A percentile compares a stretch with the other conserved stretches of the same genome.
These are phyloP conservation scores for Corythornis leucogaster DNA, from an alignment of 2,797 vertebrate species.

Conservation along the genomic window DNA sequence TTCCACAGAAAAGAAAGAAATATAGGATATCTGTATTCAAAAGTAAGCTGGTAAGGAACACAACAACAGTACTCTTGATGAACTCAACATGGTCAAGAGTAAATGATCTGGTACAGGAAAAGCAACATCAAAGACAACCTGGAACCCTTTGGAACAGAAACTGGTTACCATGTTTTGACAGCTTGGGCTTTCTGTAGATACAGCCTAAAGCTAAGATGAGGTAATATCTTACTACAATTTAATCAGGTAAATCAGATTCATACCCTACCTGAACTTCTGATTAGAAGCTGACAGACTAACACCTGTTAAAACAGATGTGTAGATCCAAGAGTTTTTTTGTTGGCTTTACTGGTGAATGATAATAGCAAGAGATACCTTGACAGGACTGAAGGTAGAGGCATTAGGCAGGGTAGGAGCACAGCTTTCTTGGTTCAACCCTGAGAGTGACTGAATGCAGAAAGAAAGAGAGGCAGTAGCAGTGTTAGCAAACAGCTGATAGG, in stretches of 20 bases:
- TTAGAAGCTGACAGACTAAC: conserved; percentile 43
- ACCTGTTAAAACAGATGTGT: conserved; percentile 28
- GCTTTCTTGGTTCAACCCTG: conserved; percentile 77
- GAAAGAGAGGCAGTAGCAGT: conserved; percentile 58
- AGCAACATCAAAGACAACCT: conserved; percentile 18
- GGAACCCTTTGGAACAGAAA: neutral
- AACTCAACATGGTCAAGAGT: neutral
- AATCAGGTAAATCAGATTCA: conserved; percentile 2
- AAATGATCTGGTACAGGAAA: neutral
- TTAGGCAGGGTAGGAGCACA: conserved; percentile 73
- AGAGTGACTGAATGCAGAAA: conserved; percentile 76
- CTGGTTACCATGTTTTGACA: neutral
- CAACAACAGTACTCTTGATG: neutral
- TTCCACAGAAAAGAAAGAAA: neutral
- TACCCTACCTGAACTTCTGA: conserved; percentile 39
- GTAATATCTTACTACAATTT: conserved; percentile 1
- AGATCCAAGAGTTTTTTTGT: conserved; percentile 25
- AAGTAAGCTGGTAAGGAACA: neutral
- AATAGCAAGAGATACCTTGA: conserved; percentile 80
- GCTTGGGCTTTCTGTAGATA: neutral
- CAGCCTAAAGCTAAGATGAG: conserved; percentile 44
- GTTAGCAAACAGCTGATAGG: conserved; percentile 43
- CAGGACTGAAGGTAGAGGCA: conserved; percentile 72
- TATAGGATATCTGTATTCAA: neutral
- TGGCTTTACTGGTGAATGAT: conserved; percentile 45